Percentiles rank a stretch among this genome's conserved stretches.
phyloP scores from a whole-genome alignment of 1,140 invertebrate genomes.

The Oppia nitens region DNA sequence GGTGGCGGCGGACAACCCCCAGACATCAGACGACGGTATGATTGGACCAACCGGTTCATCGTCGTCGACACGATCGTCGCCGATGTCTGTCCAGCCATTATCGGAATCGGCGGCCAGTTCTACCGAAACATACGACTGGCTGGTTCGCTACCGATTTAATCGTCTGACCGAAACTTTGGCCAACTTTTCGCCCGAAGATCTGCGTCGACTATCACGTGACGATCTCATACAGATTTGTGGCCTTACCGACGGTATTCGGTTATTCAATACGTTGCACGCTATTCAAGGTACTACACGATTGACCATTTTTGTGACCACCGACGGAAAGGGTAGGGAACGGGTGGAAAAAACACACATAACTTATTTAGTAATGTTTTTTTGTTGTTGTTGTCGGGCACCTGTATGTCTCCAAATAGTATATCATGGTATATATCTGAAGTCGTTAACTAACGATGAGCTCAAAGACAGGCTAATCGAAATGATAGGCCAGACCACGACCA shows the following conservation, averaged over 20 bases:
- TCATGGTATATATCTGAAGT: slow-evolving; percentile 18
- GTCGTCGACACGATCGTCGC: not conserved
- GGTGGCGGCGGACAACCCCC: too few relatives aligned
- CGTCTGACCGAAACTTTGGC: slow-evolving; percentile 53
- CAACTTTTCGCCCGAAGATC: slow-evolving; percentile 66
- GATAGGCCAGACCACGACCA: too few relatives aligned
- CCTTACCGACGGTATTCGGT: slow-evolving; percentile 64
- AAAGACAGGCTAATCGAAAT: slow-evolving; percentile 9
- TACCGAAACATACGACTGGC: slow-evolving; percentile 58
- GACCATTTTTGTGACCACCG: slow-evolving; percentile 9
- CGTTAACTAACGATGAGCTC: slow-evolving; percentile 16
- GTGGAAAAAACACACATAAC: not conserved
- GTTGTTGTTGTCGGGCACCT: too few relatives aligned
- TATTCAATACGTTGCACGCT: slow-evolving; percentile 63
- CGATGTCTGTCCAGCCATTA: not conserved
- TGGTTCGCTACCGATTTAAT: slow-evolving; percentile 54
- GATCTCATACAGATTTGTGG: slow-evolving; percentile 88
- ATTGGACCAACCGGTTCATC: not conserved
- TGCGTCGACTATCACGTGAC: slow-evolving; percentile 63
- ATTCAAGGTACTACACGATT: slow-evolving; percentile 23
- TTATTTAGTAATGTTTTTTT: not conserved
- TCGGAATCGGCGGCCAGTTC: slow-evolving; percentile 41
- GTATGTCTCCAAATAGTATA: slow-evolving; percentile 10
- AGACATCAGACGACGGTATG: not conserved
- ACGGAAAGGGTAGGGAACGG: not conserved